Base-by-base conservation (phyloP, 2,113 vertebrate species). In the Thermophis baileyi region DNA sequence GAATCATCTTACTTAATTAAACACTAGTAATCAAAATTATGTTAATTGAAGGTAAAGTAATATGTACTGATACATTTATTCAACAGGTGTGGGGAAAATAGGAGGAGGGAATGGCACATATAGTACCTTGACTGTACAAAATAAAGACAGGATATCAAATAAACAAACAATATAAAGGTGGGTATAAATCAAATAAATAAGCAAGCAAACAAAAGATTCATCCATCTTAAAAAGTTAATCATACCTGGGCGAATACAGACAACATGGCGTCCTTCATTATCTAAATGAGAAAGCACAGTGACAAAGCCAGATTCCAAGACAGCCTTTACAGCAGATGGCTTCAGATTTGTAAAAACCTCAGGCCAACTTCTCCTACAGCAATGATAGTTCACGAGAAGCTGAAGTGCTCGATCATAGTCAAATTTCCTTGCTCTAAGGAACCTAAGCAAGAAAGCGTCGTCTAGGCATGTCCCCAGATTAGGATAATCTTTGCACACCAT, bases 361-460 rank as follows among this genome's bases (percentile, higher is more conserved):
- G 99, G 99, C 99, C 99, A 99, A 40, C 98, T 98, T 57, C 98
- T 98, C 85, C 99, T 97, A 47, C 99, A 99, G 24, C 97, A 97
- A 87, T 99, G 98, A 97, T 99, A 99, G 95, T 99, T 99, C 91
- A 99, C 97, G 69, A 99, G 98, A 87, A 99, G 98, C 97, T 99
- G 99, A 85, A 99, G 97, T 0, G 99, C 99, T 1, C 99, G 98
- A 95, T 99, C 99, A 0, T 99, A 99, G 96, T 99, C 99, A 0
- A 99, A 99, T 96, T 99, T 99, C 96, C 99, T 98, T 94, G 99
- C 99, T 63, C 99, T 98, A 90, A 99, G 98, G 97, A 99, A 99
- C 55, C 99, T 98, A 20, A 99, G 96, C 74, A 99, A 97, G 93
- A 99, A 99, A 55, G 98, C 97, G 9, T 99, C 99, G 0, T 99